A percentile compares a stretch with the other conserved stretches of the same genome.
These are phyloP conservation scores for Ciconia boyciana DNA, from an alignment of 2,113 vertebrate genomes.

Conservation along the genomic window DNA sequence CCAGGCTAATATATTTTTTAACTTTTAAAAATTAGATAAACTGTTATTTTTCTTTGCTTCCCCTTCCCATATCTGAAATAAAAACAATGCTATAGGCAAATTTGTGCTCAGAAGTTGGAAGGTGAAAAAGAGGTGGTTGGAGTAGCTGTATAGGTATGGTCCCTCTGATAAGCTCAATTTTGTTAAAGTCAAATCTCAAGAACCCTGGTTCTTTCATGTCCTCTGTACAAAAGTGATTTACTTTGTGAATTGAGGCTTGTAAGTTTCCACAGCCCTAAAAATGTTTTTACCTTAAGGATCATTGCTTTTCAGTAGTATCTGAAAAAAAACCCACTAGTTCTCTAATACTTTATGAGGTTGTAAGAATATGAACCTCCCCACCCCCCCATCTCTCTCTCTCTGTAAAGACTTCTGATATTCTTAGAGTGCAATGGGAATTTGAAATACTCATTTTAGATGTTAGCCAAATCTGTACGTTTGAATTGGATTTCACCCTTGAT, in stretches of 20 bases:
- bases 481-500: background rate
- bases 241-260: background rate
- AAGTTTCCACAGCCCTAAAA: background rate
- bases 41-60: background rate
- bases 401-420: background rate
- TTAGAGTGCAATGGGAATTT: background rate
- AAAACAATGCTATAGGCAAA: background rate
- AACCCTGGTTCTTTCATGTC: background rate
- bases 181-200: background rate
- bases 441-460: background rate
- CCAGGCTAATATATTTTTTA: background rate
- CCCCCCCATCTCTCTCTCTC: too few species aligned
- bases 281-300: background rate
- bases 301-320: background rate
- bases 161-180: background rate
- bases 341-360: background rate
- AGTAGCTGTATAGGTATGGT: background rate
- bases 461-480: accelerated
- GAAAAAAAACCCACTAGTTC: accelerated
- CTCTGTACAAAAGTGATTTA: background rate
- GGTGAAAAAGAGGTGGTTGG: background rate
- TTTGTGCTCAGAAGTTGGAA: background rate
- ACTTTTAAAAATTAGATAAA: background rate
- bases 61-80: background rate
- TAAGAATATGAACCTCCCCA: background rate